Conservation (phyloP, 2,113 vertebrate species). For the Sinocyclocheilus grahami region DNA sequence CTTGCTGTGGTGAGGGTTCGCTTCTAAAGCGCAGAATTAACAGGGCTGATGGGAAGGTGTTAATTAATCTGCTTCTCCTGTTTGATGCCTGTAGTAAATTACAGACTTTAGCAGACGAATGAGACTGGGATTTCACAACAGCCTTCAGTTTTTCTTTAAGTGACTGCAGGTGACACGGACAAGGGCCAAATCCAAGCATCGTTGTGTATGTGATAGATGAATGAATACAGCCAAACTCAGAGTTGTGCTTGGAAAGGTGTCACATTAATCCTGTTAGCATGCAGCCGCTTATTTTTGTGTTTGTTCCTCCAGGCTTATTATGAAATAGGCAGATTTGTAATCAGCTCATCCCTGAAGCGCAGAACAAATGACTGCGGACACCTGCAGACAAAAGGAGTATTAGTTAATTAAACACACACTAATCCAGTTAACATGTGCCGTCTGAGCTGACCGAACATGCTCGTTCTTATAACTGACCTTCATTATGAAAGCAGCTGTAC, state of each 20-base stretch:
- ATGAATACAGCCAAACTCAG: neutral
- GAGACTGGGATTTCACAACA: neutral
- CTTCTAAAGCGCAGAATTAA: conserved; percentile 1
- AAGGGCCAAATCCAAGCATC: too few relatives aligned
- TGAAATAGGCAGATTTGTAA: conserved; percentile 63
- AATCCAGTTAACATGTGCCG: conserved; percentile 64
- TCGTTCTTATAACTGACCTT: neutral
- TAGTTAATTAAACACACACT: conserved; percentile 70
- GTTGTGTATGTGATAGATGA: neutral
- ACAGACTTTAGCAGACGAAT: conserved; percentile 32
- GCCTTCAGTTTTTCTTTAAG: conserved; percentile 16
- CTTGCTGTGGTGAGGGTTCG: neutral
- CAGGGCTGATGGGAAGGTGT: neutral
- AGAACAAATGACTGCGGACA: conserved; percentile 68
- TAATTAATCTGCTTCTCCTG: neutral
- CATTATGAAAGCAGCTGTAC: neutral
- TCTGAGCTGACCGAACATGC: too few relatives aligned
- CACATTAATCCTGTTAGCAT: neutral
- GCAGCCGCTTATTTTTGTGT: neutral
- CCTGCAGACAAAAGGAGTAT: conserved; percentile 71
- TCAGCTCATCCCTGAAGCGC: conserved; percentile 64
- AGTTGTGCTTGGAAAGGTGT: conserved; percentile 8
- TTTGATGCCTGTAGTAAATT: neutral
- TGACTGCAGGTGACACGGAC: neutral
- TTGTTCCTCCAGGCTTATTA: neutral